Evolutionary conservation across 2,797 vertebrate genomes (phyloP).

Genomic region (Oreonectes daqikongensis): DNA sequence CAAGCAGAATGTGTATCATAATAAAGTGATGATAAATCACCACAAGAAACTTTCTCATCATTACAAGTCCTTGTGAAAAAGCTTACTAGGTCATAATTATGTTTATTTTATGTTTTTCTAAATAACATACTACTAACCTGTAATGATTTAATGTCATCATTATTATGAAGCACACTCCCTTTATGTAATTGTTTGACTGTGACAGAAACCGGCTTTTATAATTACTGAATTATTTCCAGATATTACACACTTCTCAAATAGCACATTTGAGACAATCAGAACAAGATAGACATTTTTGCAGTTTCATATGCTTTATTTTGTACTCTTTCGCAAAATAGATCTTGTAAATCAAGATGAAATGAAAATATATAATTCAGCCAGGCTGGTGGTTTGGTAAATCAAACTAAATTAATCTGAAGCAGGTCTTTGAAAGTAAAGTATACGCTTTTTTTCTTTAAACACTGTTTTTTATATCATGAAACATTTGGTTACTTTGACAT

Average conservation of each 20-base stretch:
- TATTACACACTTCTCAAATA: neutral
- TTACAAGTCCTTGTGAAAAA: too few relatives aligned
- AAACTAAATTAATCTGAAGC: conserved; percentile 6
- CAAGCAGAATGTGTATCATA: too few relatives aligned
- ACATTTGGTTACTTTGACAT: conserved; percentile 42
- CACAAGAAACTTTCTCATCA: too few relatives aligned
- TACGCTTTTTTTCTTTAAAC: conserved; percentile 3
- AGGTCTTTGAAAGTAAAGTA: neutral
- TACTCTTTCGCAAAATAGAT: conserved; percentile 24
- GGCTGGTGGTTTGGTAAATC: neutral
- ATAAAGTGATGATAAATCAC: too few relatives aligned
- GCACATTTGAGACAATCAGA: neutral
- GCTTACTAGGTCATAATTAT: too few relatives aligned
- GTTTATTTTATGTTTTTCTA: too few relatives aligned
- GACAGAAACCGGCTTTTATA: neutral
- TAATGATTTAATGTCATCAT: neutral
- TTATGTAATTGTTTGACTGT: neutral
- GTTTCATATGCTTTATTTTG: neutral
- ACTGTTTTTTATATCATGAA: neutral
- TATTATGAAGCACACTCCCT: neutral
- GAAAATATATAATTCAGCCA: conserved; percentile 6
- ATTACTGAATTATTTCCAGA: neutral
- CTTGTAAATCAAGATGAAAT: neutral
- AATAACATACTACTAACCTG: neutral
- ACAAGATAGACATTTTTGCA: conserved; percentile 16